Conservation (phyloP, 2,113 vertebrate genomes). For the Myotis lucifugus region DNA sequence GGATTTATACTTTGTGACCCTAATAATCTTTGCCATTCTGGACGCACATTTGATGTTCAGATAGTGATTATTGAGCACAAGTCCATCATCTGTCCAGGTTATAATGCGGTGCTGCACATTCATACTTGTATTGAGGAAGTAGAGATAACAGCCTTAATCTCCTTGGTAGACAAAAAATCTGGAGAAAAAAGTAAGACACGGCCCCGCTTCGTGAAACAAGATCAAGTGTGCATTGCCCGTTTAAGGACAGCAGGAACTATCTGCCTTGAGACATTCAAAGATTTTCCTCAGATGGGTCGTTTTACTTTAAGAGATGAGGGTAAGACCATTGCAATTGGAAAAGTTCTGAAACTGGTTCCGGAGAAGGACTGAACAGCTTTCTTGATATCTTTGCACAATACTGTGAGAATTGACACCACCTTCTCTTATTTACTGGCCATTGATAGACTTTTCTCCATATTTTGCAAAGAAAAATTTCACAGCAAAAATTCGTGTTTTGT, state of each 20-base stretch:
- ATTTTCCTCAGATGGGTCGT: slow-evolving; percentile 99
- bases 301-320: slow-evolving; percentile 98
- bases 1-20: slow-evolving; percentile 98
- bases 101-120: slow-evolving; percentile 98
- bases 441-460: slow-evolving; percentile 86
- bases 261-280: slow-evolving; percentile 99
- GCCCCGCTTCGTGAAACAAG: slow-evolving; percentile 97
- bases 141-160: slow-evolving; percentile 99
- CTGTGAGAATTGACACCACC: slow-evolving; percentile 88
- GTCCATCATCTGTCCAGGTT: slow-evolving; percentile 99
- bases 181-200: slow-evolving; percentile 98
- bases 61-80: slow-evolving; percentile 99
- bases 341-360: slow-evolving; percentile 99
- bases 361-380: slow-evolving; percentile 95
- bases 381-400: slow-evolving; percentile 87
- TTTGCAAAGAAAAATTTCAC: slow-evolving; percentile 87
- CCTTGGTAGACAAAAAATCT: slow-evolving; percentile 97
- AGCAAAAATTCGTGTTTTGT: slow-evolving; percentile 93
- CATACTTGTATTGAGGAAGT: slow-evolving; percentile 99
- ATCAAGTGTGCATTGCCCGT: slow-evolving; percentile 98
- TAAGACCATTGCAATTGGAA: slow-evolving; percentile 99
- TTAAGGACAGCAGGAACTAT: slow-evolving; percentile 96
- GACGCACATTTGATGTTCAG: slow-evolving; percentile 98
- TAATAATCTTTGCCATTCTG: slow-evolving; percentile 98
- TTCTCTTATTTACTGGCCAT: slow-evolving; percentile 89